These are phyloP conservation scores for Trididemnum nubilum DNA, from an alignment of 23 tunicate species.

Conservation along the genomic window DNA sequence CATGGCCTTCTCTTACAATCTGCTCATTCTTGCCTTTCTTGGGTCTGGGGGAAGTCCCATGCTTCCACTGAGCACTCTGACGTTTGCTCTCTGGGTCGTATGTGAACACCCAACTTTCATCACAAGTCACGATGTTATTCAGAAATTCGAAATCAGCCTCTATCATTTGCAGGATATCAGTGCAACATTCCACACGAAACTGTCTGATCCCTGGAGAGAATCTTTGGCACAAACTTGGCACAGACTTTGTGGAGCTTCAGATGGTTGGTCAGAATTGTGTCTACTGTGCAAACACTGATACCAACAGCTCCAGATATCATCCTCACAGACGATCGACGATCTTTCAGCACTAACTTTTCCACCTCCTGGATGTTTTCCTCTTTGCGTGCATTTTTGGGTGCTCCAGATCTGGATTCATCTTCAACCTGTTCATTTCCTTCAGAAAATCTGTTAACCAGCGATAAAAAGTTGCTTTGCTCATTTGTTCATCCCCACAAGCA, in stretches of 20 bases:
- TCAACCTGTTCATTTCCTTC: conserved; percentile 21
- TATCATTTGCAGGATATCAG: conserved; percentile 18
- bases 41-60: conserved; percentile 18
- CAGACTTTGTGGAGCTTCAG: conserved; percentile 9
- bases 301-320: conserved; percentile 26
- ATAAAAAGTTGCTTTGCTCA: conserved; percentile 23
- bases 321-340: conserved; percentile 21
- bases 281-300: conserved; percentile 11
- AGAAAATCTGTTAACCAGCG: conserved; percentile 28
- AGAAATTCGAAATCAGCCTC: conserved; percentile 2
- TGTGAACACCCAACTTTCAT: conserved; percentile 26
- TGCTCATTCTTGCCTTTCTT: conserved; percentile 6
- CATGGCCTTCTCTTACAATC: conserved; percentile 11
- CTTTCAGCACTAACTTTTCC: conserved; percentile 25
- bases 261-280: conserved; percentile 19
- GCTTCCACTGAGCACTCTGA: conserved; percentile 22
- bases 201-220: conserved; percentile 25
- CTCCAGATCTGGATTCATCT: conserved; percentile 29
- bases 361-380: conserved; percentile 28
- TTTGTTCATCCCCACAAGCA: conserved; percentile 19
- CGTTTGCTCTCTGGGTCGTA: conserved; percentile 18
- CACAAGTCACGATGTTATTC: conserved; percentile 26
- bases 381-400: conserved; percentile 22
- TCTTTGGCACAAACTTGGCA: conserved; percentile 32
- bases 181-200: conserved; percentile 29